Evolutionary conservation across 2,888 invertebrate genomes (phyloP).

Genomic region (Macrosiphum euphorbiae): DNA sequence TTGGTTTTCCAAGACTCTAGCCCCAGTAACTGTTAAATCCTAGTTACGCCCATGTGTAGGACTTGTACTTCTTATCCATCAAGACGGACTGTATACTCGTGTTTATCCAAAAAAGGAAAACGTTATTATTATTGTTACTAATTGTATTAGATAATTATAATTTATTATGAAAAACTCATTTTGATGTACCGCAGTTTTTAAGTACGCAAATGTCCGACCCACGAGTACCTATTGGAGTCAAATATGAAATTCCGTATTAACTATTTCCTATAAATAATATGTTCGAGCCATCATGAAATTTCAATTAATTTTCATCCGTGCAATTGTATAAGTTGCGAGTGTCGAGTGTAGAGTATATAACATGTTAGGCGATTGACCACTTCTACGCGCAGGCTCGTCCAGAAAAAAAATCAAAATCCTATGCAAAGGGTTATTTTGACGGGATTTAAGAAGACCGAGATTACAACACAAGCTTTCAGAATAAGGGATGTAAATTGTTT

Average conservation of each 20-base stretch:
- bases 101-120: background rate
- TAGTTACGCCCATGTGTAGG: no score
- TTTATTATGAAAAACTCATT: background rate
- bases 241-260: background rate
- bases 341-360: no score
- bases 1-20: no score
- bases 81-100: background rate
- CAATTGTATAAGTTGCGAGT: background rate
- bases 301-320: background rate
- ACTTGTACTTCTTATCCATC: no score
- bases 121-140: background rate
- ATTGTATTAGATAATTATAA: background rate
- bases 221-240: background rate
- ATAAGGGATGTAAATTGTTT: background rate
- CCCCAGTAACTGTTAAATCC: no score
- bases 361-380: background rate
- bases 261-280: background rate
- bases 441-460: background rate
- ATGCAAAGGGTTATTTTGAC: background rate
- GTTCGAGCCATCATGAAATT: background rate
- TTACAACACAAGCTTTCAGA: background rate
- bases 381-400: no score
- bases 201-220: background rate
- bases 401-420: no score
- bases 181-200: background rate